These are phyloP conservation scores for Drosophila pachea DNA, from an alignment of 1,140 invertebrate species.

Conservation along the genomic window DNA sequence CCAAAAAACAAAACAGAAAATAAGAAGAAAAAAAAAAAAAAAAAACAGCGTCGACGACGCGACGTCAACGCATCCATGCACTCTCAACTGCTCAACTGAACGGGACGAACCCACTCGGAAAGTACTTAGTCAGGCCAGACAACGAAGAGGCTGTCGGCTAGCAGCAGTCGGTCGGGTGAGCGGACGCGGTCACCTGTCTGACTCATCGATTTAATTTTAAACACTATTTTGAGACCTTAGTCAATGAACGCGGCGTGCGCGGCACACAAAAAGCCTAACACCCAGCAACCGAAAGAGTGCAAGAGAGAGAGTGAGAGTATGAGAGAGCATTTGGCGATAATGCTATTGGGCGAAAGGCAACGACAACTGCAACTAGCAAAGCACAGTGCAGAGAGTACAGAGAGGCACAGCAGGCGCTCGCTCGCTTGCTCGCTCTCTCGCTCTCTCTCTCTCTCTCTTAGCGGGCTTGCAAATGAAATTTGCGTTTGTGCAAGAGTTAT, in stretches of 20 bases:
- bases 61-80: slow-evolving; percentile 25
- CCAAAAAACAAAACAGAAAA: slow-evolving; percentile 11
- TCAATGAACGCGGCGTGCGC: slow-evolving; percentile 37
- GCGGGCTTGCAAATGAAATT: background rate
- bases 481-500: slow-evolving; percentile 3
- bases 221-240: slow-evolving; percentile 49
- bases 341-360: slow-evolving; percentile 3
- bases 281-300: slow-evolving; percentile 1
- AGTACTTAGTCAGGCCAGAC: slow-evolving; percentile 15
- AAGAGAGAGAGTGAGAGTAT: background rate
- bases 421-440: background rate
- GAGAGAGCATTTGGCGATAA: slow-evolving; percentile 2
- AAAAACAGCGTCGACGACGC: slow-evolving; percentile 19
- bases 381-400: background rate
- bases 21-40: background rate
- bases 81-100: slow-evolving; percentile 4
- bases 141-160: slow-evolving; percentile 4
- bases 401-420: background rate
- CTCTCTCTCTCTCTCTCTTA: background rate
- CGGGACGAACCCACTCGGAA: slow-evolving; percentile 17
- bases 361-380: background rate
- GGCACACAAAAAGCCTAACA: slow-evolving; percentile 9
- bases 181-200: slow-evolving; percentile 45
- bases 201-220: slow-evolving; percentile 57
- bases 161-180: slow-evolving; percentile 1